Evolutionary conservation across 2,888 invertebrate genomes (phyloP).

Genomic region (Morpho achilles): DNA sequence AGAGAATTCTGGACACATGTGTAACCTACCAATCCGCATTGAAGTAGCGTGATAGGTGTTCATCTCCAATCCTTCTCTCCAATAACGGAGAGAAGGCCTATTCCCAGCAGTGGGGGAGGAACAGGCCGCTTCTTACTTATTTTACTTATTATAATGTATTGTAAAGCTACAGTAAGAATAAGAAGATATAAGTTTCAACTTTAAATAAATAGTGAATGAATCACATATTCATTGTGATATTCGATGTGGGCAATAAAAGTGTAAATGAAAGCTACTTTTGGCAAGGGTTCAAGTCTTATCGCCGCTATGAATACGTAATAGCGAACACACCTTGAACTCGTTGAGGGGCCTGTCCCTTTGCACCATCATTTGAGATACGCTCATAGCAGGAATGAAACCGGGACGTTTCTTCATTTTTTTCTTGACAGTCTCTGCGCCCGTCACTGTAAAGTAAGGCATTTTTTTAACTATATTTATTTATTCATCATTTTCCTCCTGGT

Average conservation of each 20-base stretch:
- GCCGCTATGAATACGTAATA: constrained; percentile 45
- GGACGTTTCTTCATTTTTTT: constrained; percentile 83
- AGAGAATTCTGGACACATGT: no score
- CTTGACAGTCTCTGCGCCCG: constrained; percentile 69
- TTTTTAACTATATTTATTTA: not conserved
- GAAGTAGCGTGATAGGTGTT: no score
- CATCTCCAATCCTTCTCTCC: no score
- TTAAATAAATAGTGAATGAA: not conserved
- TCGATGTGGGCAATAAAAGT: constrained; percentile 35
- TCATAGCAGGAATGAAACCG: constrained; percentile 79
- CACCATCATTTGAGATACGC: constrained; percentile 82
- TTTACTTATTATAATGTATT: no score
- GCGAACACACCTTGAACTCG: constrained; percentile 65
- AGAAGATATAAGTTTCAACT: no score
- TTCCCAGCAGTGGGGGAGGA: no score
- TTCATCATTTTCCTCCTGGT: no score
- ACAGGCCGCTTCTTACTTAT: no score
- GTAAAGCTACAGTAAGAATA: no score
- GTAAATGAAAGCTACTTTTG: constrained; percentile 40
- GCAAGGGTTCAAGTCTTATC: constrained; percentile 57
- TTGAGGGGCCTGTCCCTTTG: constrained; percentile 80
- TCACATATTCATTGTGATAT: constrained; percentile 21
- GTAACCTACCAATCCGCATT: no score
- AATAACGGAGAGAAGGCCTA: no score
- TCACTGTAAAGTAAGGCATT: constrained; percentile 38